Evolutionary conservation across 2,888 invertebrate genomes (phyloP), one percentile per base, ranked within the genome.

Genomic region (Caenorhabditis becei): DNA sequence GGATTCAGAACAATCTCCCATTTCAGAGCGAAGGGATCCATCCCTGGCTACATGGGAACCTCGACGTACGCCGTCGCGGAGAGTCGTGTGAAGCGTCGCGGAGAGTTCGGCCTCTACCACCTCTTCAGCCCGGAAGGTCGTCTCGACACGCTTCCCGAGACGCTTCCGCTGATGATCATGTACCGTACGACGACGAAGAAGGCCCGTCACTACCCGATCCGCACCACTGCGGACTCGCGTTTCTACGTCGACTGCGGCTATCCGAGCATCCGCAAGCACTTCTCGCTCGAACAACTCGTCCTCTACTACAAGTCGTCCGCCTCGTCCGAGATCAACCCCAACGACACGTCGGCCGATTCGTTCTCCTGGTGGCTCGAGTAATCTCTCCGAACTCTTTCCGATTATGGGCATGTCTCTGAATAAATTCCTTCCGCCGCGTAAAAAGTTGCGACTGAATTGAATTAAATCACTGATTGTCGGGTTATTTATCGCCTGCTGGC

Each of bases 301-400:
- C 26, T 35, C 14, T 65, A 51, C 23, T 65, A 65, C 53, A 65
- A 74, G 74, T 51, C 37, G 5, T 74, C 74, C 4, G 65, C 74
- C 18, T 56, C 58, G 3, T 37, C 23, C 28, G 74, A 74, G 37
- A 58, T 74, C 59, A 74, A 74, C 35, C 65, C 74, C 18, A 59
- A 74, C 41, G 74, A 74, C 66, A 74, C 56, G 16, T 74, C 74
- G 10, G 65, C 74, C 28, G 74, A 74, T 26, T 74, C 74, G 10
- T 74, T 74, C 53, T 74, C 74, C 16, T 74, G 74, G 74, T 74
- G 74, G 74, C 65, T 74, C 18, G 74, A 74, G 32, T 66, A 51
- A 24, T 11, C 10, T 49, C 28, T 26, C 8, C 14, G 41, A 41
- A 41, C 41, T 32, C 32, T 32, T 32, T 10, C 32, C 32, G 14